phyloP scores from a whole-genome alignment of 2,113 vertebrate species.

The Orthochromis indermauri region DNA sequence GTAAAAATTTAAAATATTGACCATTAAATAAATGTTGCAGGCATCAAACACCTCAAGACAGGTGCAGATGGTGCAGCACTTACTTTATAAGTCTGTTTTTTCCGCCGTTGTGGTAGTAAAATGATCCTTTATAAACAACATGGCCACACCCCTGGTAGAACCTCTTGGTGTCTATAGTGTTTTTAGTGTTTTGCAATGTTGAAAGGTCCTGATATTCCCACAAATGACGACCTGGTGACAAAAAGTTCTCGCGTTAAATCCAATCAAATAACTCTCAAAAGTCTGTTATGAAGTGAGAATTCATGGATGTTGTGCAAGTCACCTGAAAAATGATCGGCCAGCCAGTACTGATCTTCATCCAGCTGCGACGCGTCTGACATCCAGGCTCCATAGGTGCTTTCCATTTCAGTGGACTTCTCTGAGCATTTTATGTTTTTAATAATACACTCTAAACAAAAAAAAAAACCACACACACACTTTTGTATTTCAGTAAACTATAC shows the following conservation, averaged over 20 bases:
- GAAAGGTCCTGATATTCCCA: constrained; percentile 71
- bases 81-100: constrained; percentile 77
- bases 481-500: background rate
- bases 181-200: constrained; percentile 54
- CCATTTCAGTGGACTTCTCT: constrained; percentile 54
- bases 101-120: constrained; percentile 85
- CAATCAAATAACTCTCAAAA: background rate
- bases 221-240: constrained; percentile 70
- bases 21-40: background rate
- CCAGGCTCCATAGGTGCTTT: constrained; percentile 81
- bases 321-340: constrained; percentile 88
- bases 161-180: constrained; percentile 59
- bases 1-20: background rate
- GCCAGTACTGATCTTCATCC: constrained; percentile 77
- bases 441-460: constrained; percentile 60
- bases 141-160: constrained; percentile 85
- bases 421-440: constrained; percentile 73
- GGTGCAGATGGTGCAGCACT: constrained; percentile 17
- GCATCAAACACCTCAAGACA: background rate
- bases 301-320: background rate
- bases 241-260: background rate
- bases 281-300: background rate
- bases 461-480: rapidly evolving
- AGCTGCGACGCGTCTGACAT: constrained; percentile 73
- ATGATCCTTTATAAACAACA: constrained; percentile 71